Evolutionary conservation across 2,888 invertebrate genomes (phyloP).

Genomic region (Bembecia ichneumoniformis): DNA sequence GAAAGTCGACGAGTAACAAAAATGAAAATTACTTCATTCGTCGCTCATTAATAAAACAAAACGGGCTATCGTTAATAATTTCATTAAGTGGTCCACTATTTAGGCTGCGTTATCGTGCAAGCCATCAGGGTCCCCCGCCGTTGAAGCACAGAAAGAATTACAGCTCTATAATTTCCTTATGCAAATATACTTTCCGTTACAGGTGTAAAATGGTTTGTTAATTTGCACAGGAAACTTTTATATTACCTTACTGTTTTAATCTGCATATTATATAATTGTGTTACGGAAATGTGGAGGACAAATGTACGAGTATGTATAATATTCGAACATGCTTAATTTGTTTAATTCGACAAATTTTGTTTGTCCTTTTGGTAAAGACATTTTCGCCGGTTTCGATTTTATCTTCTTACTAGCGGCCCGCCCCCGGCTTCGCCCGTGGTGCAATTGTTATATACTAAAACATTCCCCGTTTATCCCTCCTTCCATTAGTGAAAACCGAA

Average conservation of each 20-base stretch:
- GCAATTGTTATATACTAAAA: too few species aligned
- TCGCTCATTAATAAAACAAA: constrained; percentile 34
- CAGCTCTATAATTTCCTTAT: constrained; percentile 34
- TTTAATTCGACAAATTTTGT: too few species aligned
- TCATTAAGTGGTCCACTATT: constrained; percentile 39
- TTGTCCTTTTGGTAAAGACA: too few species aligned
- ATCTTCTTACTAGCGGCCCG: too few species aligned
- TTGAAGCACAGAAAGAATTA: constrained; percentile 26
- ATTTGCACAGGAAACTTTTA: constrained; percentile 8
- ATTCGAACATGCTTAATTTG: too few species aligned
- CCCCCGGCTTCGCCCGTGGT: too few species aligned
- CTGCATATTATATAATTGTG: background rate
- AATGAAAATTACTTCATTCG: background rate
- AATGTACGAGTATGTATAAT: too few species aligned
- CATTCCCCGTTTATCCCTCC: too few species aligned
- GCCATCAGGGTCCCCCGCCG: constrained; percentile 24
- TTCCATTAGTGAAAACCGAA: too few species aligned
- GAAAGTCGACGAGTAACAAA: background rate
- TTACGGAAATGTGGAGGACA: background rate
- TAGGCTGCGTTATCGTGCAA: constrained; percentile 28
- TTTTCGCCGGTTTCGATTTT: too few species aligned
- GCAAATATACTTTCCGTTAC: constrained; percentile 30
- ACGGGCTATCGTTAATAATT: constrained; percentile 36
- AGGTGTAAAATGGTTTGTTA: constrained; percentile 28
- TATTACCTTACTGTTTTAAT: constrained; percentile 3